Conservation (phyloP, 2,888 invertebrate genomes). For the Drosophila rellima region DNA sequence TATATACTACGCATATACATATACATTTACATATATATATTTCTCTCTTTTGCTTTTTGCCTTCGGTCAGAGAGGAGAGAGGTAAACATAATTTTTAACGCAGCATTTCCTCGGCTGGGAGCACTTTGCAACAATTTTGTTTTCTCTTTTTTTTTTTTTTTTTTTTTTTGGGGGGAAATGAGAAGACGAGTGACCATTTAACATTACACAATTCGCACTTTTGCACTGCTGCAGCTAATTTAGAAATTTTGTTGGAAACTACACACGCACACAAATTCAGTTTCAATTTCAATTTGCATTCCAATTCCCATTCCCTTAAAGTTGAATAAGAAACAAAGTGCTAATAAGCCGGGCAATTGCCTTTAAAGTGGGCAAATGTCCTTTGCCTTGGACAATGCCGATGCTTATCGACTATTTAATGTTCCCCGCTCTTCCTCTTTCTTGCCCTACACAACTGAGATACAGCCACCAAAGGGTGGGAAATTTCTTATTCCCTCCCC, state of each 20-base stretch:
- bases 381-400: conserved; percentile 61
- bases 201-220: conserved; percentile 61
- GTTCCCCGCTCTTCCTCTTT: conserved; percentile 5
- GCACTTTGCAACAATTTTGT: conserved; percentile 48
- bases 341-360: conserved; percentile 68
- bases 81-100: conserved; percentile 75
- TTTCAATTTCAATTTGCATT: neutral
- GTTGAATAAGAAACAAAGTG: conserved; percentile 47
- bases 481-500: conserved; percentile 30
- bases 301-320: conserved; percentile 44
- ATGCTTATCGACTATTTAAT: conserved; percentile 75
- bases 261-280: neutral
- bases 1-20: no score
- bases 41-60: no score
- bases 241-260: conserved; percentile 5
- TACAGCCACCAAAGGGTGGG: conserved; percentile 8
- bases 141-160: conserved; percentile 43
- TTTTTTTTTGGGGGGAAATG: neutral
- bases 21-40: no score
- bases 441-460: conserved; percentile 3
- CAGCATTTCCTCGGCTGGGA: conserved; percentile 63
- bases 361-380: conserved; percentile 47
- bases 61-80: neutral
- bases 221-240: conserved; percentile 61
- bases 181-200: conserved; percentile 34